Evolutionary conservation across 2,113 vertebrate species (phyloP).

Genomic region (Osmerus mordax): DNA sequence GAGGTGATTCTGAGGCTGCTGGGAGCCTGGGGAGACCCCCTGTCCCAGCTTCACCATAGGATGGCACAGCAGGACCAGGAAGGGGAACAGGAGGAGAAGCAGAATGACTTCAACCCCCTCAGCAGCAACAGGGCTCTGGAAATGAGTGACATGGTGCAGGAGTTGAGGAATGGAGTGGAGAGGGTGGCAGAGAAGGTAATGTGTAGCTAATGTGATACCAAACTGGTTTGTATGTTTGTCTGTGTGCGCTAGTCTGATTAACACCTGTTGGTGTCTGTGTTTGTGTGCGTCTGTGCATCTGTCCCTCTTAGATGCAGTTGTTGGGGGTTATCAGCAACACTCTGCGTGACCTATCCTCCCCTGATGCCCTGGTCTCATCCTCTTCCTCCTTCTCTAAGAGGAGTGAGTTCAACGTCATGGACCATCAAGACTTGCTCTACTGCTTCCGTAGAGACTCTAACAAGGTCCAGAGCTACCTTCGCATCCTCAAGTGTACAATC

Average conservation of each 20-base stretch:
- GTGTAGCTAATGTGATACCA: neutral
- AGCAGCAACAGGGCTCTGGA: conserved; percentile 67
- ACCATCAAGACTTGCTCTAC: conserved; percentile 68
- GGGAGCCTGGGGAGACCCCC: conserved; percentile 66
- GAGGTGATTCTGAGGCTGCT: conserved; percentile 66
- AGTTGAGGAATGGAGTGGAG: conserved; percentile 63
- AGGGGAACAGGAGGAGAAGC: conserved; percentile 15
- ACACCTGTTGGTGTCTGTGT: neutral
- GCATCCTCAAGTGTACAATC: conserved; percentile 69
- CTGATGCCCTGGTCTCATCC: conserved; percentile 47
- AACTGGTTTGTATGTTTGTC: neutral
- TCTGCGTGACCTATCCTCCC: conserved; percentile 48
- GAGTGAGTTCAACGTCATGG: conserved; percentile 56
- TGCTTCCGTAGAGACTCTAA: conserved; percentile 75
- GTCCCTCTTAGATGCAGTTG: conserved; percentile 65
- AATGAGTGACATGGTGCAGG: conserved; percentile 67
- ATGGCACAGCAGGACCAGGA: conserved; percentile 35
- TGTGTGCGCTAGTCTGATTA: neutral
- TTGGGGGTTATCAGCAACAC: conserved; percentile 67
- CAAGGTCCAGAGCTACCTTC: conserved; percentile 73
- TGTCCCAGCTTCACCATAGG: conserved; percentile 63
- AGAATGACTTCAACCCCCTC: conserved; percentile 59
- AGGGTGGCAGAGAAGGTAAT: conserved; percentile 68
- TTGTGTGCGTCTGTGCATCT: neutral
- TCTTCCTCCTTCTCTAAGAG: conserved; percentile 45